phyloP scores from a whole-genome alignment of 2,797 vertebrate genomes.

The Channa striata region DNA sequence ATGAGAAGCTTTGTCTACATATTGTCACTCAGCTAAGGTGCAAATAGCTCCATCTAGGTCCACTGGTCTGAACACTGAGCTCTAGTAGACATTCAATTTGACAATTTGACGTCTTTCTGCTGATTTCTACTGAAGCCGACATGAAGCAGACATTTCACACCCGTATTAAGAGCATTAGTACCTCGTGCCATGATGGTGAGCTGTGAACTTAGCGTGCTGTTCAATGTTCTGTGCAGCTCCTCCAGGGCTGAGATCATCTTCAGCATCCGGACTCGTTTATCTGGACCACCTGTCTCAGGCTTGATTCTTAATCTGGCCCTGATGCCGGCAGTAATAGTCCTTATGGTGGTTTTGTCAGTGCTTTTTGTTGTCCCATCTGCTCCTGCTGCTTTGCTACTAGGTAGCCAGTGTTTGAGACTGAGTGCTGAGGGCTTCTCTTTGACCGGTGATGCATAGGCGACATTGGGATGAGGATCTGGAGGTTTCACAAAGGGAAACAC shows the following conservation, averaged over 20 bases:
- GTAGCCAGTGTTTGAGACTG: constrained; percentile 46
- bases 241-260: constrained; percentile 81
- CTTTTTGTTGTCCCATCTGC: constrained; percentile 6
- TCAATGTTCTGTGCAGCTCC: constrained; percentile 73
- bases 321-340: not conserved
- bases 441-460: constrained; percentile 2
- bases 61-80: no score
- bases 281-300: not conserved
- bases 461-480: constrained; percentile 4
- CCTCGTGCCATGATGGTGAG: constrained; percentile 77
- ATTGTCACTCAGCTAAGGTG: no score
- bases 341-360: constrained; percentile 13
- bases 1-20: no score
- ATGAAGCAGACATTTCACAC: not conserved
- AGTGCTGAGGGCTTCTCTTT: constrained; percentile 16
- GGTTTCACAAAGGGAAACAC: constrained; percentile 14
- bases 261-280: constrained; percentile 71
- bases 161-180: constrained; percentile 15
- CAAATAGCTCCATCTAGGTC: no score
- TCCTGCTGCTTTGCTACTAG: constrained; percentile 27
- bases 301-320: constrained; percentile 1
- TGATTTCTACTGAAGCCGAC: no score
- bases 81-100: no score
- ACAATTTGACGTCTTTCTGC: no score
- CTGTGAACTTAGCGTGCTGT: constrained; percentile 71